Conservation (phyloP, 2,888 invertebrate genomes). For the Tetragnatha montana region DNA sequence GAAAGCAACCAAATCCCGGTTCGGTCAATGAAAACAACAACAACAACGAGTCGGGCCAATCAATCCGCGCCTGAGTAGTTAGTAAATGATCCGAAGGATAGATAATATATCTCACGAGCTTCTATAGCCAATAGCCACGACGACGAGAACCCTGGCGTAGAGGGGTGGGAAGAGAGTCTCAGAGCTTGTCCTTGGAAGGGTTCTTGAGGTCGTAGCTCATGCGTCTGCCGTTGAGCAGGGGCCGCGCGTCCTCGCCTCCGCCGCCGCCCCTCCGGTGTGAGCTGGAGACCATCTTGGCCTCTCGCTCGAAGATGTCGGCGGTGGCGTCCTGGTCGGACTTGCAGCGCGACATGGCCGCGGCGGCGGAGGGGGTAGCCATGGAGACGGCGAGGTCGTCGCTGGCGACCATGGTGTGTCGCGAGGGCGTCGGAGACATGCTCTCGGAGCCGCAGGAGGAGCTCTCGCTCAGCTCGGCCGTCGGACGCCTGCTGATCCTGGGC, state of each 20-base stretch:
- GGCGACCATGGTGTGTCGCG: slow-evolving; percentile 72
- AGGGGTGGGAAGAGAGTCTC: background rate
- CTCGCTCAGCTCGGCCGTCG: slow-evolving; percentile 82
- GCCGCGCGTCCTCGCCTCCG: slow-evolving; percentile 61
- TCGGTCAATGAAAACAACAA: too few species aligned
- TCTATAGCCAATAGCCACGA: too few species aligned
- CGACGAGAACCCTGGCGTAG: too few species aligned
- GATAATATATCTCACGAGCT: too few species aligned
- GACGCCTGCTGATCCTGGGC: slow-evolving; percentile 78
- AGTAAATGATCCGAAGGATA: too few species aligned
- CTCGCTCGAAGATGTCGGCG: slow-evolving; percentile 72
- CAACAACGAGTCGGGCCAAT: too few species aligned
- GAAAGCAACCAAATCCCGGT: too few species aligned
- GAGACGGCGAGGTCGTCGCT: slow-evolving; percentile 71
- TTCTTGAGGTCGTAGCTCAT: slow-evolving; percentile 72
- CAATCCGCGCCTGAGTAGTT: too few species aligned
- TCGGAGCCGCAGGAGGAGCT: slow-evolving; percentile 84
- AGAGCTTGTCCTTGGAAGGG: slow-evolving; percentile 68
- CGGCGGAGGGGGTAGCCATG: slow-evolving; percentile 54
- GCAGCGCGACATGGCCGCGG: slow-evolving; percentile 72
- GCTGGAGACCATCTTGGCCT: slow-evolving; percentile 71
- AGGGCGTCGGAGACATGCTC: slow-evolving; percentile 77
- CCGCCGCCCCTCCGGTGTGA: slow-evolving; percentile 66
- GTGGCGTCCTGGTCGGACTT: slow-evolving; percentile 73
- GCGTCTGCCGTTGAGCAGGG: slow-evolving; percentile 72